These are phyloP conservation scores for Tenebrio molitor DNA, from an alignment of 1,140 invertebrate species.

Conservation along the genomic window DNA sequence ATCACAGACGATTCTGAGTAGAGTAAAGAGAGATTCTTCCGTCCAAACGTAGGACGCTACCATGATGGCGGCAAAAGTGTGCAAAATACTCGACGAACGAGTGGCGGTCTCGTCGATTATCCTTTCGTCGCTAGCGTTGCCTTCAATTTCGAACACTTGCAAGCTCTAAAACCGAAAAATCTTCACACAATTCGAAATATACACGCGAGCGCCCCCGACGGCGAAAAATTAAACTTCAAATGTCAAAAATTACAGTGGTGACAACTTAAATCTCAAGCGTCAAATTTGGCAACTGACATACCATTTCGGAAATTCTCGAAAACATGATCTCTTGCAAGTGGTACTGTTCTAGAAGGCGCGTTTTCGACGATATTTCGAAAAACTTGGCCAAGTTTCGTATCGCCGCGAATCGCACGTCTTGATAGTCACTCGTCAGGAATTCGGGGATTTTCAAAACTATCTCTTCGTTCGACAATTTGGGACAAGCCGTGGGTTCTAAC, in stretches of 20 bases:
- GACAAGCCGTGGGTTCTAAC: conserved; percentile 45
- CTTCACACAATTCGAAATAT: no score
- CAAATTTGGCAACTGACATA: not conserved
- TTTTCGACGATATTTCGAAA: conserved; percentile 58
- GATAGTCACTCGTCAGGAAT: conserved; percentile 64
- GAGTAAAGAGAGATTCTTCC: conserved; percentile 63
- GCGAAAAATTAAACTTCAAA: no score
- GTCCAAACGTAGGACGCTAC: conserved; percentile 64
- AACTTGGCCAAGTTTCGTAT: conserved; percentile 63
- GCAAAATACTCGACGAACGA: conserved; percentile 64
- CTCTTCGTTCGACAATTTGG: conserved; percentile 51
- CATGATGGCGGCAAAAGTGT: conserved; percentile 65
- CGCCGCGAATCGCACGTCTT: conserved; percentile 65
- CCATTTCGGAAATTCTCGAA: conserved; percentile 54
- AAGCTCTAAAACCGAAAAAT: conserved; percentile 55
- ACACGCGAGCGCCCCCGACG: no score
- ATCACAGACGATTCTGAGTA: conserved; percentile 64
- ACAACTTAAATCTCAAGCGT: no score
- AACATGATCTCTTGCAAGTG: conserved; percentile 58
- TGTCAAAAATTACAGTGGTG: conserved; percentile 1
- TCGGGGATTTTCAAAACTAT: conserved; percentile 60
- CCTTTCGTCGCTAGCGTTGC: conserved; percentile 50
- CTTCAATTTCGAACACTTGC: conserved; percentile 55
- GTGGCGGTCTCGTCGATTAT: conserved; percentile 65
- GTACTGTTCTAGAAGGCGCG: conserved; percentile 55